Evolutionary conservation across 2,888 invertebrate genomes (phyloP).

Genomic region (Plebejus melissa): DNA sequence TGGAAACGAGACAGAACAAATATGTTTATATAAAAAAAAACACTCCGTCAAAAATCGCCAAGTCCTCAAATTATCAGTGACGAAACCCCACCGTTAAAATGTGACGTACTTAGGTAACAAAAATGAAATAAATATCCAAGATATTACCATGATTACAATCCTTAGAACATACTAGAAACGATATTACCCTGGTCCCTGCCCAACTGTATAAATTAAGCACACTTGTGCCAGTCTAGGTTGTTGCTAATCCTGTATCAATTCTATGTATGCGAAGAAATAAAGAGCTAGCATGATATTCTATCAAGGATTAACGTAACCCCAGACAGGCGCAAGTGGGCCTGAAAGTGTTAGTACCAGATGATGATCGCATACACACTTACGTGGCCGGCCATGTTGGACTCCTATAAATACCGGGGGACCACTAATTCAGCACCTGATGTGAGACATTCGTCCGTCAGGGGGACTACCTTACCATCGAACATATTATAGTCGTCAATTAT

Average conservation of each 20-base stretch:
- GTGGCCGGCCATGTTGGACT: conserved; percentile 7
- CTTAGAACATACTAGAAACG: no score
- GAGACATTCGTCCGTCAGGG: conserved; percentile 15
- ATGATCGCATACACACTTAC: conserved; percentile 3
- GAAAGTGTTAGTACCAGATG: not conserved
- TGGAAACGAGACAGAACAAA: no score
- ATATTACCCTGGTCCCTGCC: not conserved
- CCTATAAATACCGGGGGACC: not conserved
- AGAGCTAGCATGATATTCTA: not conserved
- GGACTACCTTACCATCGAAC: not conserved
- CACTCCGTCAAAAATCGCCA: not conserved
- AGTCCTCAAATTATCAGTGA: not conserved
- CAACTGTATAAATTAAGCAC: not conserved
- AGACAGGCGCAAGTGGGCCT: not conserved
- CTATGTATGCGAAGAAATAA: not conserved
- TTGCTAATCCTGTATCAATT: not conserved
- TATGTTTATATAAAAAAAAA: no score
- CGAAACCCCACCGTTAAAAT: not conserved
- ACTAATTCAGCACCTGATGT: conserved; percentile 20
- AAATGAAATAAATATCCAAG: no score
- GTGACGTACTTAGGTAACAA: not conserved
- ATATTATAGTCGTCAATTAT: not conserved
- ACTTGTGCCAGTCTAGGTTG: not conserved
- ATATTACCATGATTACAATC: no score
- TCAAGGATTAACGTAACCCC: not conserved